A percentile compares a stretch with the other conserved stretches of the same genome.
phyloP scores from a whole-genome alignment of 2,888 invertebrate species.

The Eupithecia centaureata region DNA sequence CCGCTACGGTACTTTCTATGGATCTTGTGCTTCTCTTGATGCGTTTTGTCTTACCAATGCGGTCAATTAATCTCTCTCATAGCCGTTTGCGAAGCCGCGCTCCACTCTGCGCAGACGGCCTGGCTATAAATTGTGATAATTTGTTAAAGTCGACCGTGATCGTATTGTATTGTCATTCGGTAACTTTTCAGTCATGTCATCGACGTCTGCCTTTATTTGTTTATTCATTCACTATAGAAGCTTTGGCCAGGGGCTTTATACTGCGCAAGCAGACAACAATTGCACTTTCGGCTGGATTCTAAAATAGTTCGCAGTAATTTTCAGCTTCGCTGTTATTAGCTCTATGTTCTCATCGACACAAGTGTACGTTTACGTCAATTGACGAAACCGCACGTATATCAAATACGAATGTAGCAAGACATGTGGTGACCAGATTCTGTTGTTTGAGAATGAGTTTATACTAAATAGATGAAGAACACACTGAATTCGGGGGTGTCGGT shows the following conservation, averaged over 20 bases:
- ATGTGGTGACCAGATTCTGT: conserved; percentile 68
- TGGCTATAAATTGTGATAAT: conserved; percentile 41
- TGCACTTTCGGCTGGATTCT: conserved; percentile 2
- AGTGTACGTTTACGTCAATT: conserved; percentile 65
- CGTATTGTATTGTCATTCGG: conserved; percentile 40
- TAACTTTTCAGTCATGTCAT: conserved; percentile 31
- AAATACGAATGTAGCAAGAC: conserved; percentile 68
- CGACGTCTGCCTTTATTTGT: conserved; percentile 9
- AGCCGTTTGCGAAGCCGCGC: conserved; percentile 53
- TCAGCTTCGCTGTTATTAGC: conserved; percentile 40
- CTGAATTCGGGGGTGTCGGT: conserved; percentile 55
- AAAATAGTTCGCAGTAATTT: conserved; percentile 10
- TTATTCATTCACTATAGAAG: neutral
- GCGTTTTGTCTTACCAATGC: conserved; percentile 73
- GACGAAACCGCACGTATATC: conserved; percentile 67
- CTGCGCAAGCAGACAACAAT: neutral
- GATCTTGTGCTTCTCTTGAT: conserved; percentile 74
- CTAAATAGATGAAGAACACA: conserved; percentile 59
- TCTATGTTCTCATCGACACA: conserved; percentile 54
- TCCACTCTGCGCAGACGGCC: conserved; percentile 47
- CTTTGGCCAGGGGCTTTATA: neutral
- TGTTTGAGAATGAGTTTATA: conserved; percentile 67
- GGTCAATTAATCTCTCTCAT: conserved; percentile 74
- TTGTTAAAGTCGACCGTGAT: conserved; percentile 38
- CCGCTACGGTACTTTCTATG: conserved; percentile 79